Conservation (phyloP, 92 coral and sea anemone species). For the Siderastrea radians region DNA sequence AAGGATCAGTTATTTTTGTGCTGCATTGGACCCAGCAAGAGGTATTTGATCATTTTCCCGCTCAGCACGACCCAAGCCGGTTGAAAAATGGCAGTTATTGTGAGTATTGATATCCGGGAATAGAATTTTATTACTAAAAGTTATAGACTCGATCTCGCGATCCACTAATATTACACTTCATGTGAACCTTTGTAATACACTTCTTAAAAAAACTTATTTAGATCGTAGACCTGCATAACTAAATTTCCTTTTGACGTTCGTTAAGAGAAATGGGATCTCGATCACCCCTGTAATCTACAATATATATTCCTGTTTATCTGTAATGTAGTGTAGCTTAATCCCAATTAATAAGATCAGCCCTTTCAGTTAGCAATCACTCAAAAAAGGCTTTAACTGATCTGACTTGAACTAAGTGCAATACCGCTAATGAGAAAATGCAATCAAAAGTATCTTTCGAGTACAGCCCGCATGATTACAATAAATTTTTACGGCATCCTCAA, state of each 20-base stretch:
- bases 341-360: not conserved
- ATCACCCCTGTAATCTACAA: too few relatives aligned
- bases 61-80: too few relatives aligned
- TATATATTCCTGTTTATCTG: too few relatives aligned
- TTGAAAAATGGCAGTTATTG: not conserved
- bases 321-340: too few relatives aligned
- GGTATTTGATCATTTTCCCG: not conserved
- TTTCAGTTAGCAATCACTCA: not conserved
- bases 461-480: not conserved
- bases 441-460: not conserved
- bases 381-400: not conserved
- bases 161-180: too few relatives aligned
- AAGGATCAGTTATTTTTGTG: not conserved
- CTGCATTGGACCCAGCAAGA: not conserved
- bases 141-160: too few relatives aligned
- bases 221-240: too few relatives aligned
- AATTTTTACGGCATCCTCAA: not conserved
- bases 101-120: conserved; percentile 16
- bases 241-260: too few relatives aligned
- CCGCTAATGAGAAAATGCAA: not conserved
- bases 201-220: too few relatives aligned
- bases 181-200: too few relatives aligned
- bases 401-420: not conserved
- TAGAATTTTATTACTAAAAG: not conserved
- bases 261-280: too few relatives aligned